phyloP scores from a whole-genome alignment of 1,140 invertebrate genomes.

The Hirudo medicinalis region DNA sequence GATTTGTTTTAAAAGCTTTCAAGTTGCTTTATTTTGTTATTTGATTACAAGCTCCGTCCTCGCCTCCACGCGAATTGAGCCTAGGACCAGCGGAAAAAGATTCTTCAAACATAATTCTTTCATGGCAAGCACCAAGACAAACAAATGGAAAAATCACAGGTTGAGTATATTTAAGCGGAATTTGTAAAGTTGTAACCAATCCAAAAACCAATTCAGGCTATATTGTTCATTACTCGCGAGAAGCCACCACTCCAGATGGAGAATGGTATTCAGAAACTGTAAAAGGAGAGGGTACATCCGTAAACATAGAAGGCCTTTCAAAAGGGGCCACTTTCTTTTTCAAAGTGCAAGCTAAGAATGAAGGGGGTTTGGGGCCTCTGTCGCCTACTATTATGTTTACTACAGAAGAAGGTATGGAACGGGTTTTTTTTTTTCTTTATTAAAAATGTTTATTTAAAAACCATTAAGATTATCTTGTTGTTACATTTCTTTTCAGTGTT shows the following conservation, averaged over 20 bases:
- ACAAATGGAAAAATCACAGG: slow-evolving; percentile 67
- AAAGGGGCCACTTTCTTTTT: slow-evolving; percentile 81
- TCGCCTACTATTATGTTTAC: slow-evolving; percentile 62
- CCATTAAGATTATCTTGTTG: too few relatives aligned
- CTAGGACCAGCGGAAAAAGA: slow-evolving; percentile 52
- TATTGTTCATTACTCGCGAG: slow-evolving; percentile 78
- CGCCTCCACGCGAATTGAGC: slow-evolving; percentile 63
- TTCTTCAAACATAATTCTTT: slow-evolving; percentile 55
- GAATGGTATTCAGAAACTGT: slow-evolving; percentile 77
- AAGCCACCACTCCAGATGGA: slow-evolving; percentile 56
- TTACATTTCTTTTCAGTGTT: too few relatives aligned
- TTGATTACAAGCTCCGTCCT: slow-evolving; percentile 39
- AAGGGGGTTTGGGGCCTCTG: slow-evolving; percentile 70
- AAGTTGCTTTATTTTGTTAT: background rate
- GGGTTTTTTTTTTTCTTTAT: too few relatives aligned
- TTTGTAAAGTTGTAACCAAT: background rate
- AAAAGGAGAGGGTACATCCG: slow-evolving; percentile 67
- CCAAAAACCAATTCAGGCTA: slow-evolving; percentile 51
- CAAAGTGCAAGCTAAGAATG: slow-evolving; percentile 81
- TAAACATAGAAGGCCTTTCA: slow-evolving; percentile 61
- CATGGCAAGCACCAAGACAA: slow-evolving; percentile 78
- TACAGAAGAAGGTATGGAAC: slow-evolving; percentile 46
- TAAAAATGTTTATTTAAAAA: too few relatives aligned
- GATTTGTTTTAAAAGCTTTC: background rate
- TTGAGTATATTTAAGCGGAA: background rate